Evolutionary conservation across 2,113 vertebrate genomes (phyloP).

Genomic region (Aramus guarauna): DNA sequence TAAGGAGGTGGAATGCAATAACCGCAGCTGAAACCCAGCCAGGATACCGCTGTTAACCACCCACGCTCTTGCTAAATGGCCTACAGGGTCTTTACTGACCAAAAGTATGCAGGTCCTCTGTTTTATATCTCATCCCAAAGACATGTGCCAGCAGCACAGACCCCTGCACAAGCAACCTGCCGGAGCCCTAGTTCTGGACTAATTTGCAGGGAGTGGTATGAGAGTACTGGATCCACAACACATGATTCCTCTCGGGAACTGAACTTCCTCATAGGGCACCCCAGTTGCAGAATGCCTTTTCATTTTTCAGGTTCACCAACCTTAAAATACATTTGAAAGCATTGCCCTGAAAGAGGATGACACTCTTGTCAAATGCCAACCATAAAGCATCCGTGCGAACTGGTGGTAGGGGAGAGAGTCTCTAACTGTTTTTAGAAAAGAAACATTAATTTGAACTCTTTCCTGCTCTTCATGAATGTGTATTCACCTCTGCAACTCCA

Average conservation of each 20-base stretch:
- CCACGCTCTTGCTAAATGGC: slow-evolving; percentile 5
- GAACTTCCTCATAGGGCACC: not conserved
- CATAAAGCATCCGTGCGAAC: not conserved
- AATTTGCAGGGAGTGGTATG: not conserved
- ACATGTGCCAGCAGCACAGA: not conserved
- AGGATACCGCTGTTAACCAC: slow-evolving; percentile 7
- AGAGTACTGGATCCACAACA: not conserved
- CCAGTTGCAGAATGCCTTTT: not conserved
- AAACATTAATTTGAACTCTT: not conserved
- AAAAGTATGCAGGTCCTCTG: slow-evolving; percentile 36
- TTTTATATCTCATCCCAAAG: slow-evolving; percentile 22
- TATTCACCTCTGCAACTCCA: not conserved
- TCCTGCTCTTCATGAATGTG: not conserved
- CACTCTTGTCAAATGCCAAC: not conserved
- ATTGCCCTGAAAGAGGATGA: not conserved
- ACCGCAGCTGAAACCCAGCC: slow-evolving; percentile 18
- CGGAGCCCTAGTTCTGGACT: not conserved
- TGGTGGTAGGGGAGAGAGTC: not conserved
- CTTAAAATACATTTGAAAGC: not conserved
- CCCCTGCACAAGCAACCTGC: not conserved
- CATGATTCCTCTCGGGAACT: not conserved
- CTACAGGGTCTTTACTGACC: slow-evolving; percentile 29
- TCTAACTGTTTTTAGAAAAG: not conserved
- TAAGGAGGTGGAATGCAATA: slow-evolving; percentile 48
- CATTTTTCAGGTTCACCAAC: not conserved